phyloP scores from a whole-genome alignment of 2,797 vertebrate genomes.

The Artibeus lituratus region DNA sequence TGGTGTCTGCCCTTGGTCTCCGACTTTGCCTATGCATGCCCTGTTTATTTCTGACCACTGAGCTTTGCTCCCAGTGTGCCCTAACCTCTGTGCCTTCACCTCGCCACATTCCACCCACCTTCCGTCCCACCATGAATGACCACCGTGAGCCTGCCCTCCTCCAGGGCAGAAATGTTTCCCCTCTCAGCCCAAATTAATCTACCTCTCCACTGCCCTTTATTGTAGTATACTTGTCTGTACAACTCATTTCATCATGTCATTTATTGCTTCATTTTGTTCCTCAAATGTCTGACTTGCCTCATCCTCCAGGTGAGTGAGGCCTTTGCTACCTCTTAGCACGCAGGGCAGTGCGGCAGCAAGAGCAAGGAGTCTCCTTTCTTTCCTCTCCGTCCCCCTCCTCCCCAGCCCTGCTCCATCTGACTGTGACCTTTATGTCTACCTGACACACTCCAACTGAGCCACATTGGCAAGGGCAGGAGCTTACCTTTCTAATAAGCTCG shows the following conservation, averaged over 20 bases:
- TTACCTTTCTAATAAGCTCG: background rate
- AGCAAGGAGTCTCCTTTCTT: background rate
- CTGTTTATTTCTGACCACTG: background rate
- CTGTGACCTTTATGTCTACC: background rate
- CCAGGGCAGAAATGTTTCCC: background rate
- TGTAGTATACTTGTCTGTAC: background rate
- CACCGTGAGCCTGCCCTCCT: background rate
- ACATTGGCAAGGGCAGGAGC: background rate
- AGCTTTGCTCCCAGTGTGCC: background rate
- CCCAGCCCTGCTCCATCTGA: background rate
- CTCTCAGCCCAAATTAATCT: background rate
- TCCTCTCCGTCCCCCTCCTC: too few relatives aligned
- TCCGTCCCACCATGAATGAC: too few relatives aligned
- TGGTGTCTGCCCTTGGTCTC: background rate
- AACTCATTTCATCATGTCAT: background rate
- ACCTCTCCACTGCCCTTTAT: background rate
- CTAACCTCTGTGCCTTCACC: background rate
- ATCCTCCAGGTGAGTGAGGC: background rate
- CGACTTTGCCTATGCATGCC: fast-evolving
- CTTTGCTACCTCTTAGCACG: background rate
- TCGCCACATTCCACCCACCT: background rate
- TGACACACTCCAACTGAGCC: background rate
- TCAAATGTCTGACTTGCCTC: background rate
- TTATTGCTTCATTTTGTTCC: background rate
- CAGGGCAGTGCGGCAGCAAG: background rate